Evolutionary conservation across 2,888 invertebrate genomes (phyloP).

Genomic region (Clusia tigrina): DNA sequence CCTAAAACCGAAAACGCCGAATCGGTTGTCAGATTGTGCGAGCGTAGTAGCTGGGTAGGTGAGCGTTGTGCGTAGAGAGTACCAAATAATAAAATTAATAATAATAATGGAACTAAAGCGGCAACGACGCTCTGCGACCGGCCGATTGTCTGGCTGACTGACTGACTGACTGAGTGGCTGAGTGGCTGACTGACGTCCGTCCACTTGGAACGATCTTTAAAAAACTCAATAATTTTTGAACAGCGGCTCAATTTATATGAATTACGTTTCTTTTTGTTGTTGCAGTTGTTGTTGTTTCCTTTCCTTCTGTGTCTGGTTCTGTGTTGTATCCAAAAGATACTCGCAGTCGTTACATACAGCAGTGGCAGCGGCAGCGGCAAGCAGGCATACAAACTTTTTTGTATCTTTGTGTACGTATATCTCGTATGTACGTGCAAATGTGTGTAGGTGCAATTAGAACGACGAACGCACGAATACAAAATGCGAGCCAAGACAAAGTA

Average conservation of each 20-base stretch:
- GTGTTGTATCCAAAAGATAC: neutral
- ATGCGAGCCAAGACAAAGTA: neutral
- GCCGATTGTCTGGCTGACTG: neutral
- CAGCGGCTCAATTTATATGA: conserved; percentile 11
- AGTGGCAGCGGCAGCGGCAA: neutral
- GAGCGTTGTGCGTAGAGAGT: too few relatives aligned
- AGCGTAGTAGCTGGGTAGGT: too few relatives aligned
- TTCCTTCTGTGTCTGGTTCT: neutral
- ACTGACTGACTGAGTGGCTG: neutral
- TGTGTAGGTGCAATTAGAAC: conserved; percentile 22
- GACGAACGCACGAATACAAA: neutral
- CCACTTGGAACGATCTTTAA: neutral
- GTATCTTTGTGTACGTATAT: neutral
- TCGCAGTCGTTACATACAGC: neutral
- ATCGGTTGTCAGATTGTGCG: too few relatives aligned
- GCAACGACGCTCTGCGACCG: conserved; percentile 8
- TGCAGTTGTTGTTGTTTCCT: neutral
- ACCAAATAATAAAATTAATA: neutral
- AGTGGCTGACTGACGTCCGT: neutral
- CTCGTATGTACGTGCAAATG: neutral
- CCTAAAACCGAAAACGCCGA: neutral
- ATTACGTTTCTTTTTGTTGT: conserved; percentile 1
- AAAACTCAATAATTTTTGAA: neutral
- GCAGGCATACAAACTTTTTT: neutral
- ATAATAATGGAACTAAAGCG: conserved; percentile 16